Evolutionary conservation across 2,888 invertebrate species (phyloP), one percentile per base, ranked within the genome.

Genomic region (Lithosia quadra): DNA sequence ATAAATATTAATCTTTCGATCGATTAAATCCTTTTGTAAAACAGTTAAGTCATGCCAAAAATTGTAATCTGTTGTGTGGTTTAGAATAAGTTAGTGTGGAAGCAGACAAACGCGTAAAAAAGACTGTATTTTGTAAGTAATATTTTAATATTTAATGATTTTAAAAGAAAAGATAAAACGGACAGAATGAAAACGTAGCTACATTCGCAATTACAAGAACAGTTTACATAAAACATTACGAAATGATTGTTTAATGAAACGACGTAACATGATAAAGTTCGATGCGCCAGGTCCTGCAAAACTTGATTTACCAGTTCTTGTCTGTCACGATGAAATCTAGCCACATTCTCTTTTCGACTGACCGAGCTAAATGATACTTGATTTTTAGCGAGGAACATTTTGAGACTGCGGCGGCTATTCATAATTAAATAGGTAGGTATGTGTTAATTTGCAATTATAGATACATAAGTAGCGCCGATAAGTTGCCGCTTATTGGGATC

Each of bases 281-380:
- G 86, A 86, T 88, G 88, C 83, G 87, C 83, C 79, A 80, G 79
- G 76, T 84, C 85, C 81, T 80, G 84, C 84, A 78, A 86, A 91
- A 91, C 91, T 86, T 82, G 91, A 89, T 88, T 85, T 84, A 87
- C 89, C 86, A 84, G 91, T 91, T 87, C 56, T 84, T 73, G 75
- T 69, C 79, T 85, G 82, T 83, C 83, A 84, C 79, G 80, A 73
- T 79, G 77, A 81, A 84, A 77, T 75, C 85, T 83, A 80, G 79
- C 74, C 73, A 69, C 75, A 77, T 80, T 80, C 78, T 76, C 74
- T 71, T 79, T 79, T 83, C 64, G 78, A 63, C 69, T 79, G 63
- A 57, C 59, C 65, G 39, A 49, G 61, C 67, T 69, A 70, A 68
- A 59, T 72, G 57, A 65, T 75, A 69, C 59, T 65, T 18, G 43